Percentiles rank a stretch among this genome's conserved stretches.
phyloP scores from a whole-genome alignment of 1,140 invertebrate genomes.

The Microplitis demolitor region DNA sequence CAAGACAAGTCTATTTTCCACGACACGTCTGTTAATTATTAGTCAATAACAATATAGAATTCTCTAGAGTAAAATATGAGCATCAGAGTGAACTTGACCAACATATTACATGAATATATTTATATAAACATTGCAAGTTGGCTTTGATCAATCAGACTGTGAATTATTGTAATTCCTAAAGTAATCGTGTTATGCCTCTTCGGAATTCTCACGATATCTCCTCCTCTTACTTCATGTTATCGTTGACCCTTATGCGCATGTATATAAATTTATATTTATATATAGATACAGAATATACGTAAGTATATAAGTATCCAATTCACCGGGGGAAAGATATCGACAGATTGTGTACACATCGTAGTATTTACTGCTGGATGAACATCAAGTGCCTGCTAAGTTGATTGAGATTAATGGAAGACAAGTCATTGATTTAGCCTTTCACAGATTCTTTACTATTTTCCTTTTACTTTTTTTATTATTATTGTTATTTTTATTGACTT shows the following conservation, averaged over 20 bases:
- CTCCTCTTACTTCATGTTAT: background rate
- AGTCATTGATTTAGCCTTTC: constrained; percentile 13
- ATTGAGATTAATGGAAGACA: constrained; percentile 11
- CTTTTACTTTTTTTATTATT: background rate
- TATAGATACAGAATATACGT: too few relatives aligned
- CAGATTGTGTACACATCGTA: constrained; percentile 16
- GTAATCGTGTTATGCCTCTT: constrained; percentile 1
- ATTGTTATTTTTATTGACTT: background rate
- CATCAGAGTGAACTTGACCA: background rate
- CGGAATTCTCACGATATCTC: constrained; percentile 5
- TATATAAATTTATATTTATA: too few relatives aligned
- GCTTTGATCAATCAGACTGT: background rate
- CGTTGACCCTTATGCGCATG: too few relatives aligned
- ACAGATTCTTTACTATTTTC: background rate
- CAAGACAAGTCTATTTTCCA: too few relatives aligned
- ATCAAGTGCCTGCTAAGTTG: background rate
- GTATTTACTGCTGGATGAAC: constrained; percentile 11
- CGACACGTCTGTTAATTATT: too few relatives aligned
- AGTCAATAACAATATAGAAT: too few relatives aligned
- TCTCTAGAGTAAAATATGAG: background rate
- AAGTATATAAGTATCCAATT: background rate
- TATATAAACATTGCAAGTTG: background rate
- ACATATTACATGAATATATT: background rate
- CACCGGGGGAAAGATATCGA: constrained; percentile 2
- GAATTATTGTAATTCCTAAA: background rate